Base-by-base conservation (phyloP, 2,888 invertebrate species). In the Spilosoma lubricipeda region DNA sequence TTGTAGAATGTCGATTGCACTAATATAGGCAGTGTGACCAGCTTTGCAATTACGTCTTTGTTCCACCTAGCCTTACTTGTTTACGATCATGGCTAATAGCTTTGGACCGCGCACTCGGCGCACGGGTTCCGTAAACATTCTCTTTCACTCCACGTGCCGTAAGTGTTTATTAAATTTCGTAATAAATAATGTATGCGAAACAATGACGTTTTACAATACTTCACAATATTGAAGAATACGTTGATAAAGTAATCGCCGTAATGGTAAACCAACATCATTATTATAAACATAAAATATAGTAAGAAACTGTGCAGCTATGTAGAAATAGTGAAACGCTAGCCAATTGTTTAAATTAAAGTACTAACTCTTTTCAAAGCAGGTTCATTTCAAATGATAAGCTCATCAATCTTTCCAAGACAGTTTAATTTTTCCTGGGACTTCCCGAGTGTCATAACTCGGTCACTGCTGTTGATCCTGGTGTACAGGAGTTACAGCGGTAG, bases 1-100 rank as follows among this genome's bases (percentile, higher is more conserved):
- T 30, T 33, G 39, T 70, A 81, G 81, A 85, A 84, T 86, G 86
- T 77, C 73, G 80, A 79, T 82, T 83, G 83, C 73, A 75, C 85
- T 71, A 74, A 81, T 78, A 81, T 72, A 80, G 75, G 74, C 18
- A 30, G 73, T 78, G 80, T 80, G 76, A 79, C 80, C 76, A 72
- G 59, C 74, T 71, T 56, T 72, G 68, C 45, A 79, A 80, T 72
- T 79, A 79, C 74, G 80, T 78, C 80, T 81, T 86, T 83, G 82
- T 82, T 77, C 68, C 23, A 68, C 27, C 72, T 30, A 64, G 67
- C 74, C 68, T 71, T 63, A 63, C 63, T 63, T 30, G 27, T 63
- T 78, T 85, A 79, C 72, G 77, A 75, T 27, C 45, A 70, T 70
- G 63, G 48, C 69, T 39, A 48, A 75, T 70, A 73, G 75, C 74